phyloP scores from a whole-genome alignment of 2,888 invertebrate species.

The Teleogryllus oceanicus region DNA sequence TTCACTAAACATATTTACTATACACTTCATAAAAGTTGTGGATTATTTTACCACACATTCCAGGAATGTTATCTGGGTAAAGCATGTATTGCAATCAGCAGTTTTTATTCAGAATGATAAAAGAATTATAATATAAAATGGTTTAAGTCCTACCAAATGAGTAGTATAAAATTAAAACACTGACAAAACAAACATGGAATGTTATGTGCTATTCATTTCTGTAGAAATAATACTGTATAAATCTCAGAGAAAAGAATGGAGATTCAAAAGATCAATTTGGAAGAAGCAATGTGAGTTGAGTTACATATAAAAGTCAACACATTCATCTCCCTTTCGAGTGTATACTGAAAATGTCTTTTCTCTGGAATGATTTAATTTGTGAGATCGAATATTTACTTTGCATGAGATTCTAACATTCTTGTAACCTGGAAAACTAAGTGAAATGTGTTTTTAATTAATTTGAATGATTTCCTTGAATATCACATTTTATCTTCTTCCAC shows the following conservation, averaged over 20 bases:
- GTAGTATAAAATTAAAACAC: too few relatives aligned
- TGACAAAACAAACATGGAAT: too few relatives aligned
- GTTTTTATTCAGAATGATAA: background rate
- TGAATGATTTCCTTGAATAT: background rate
- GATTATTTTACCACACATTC: too few relatives aligned
- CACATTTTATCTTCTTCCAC: slow-evolving; percentile 3
- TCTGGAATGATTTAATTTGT: too few relatives aligned
- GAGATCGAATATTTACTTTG: background rate
- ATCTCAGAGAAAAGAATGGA: too few relatives aligned
- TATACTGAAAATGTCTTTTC: too few relatives aligned
- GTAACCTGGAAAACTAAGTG: background rate
- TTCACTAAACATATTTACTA: background rate
- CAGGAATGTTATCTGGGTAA: background rate
- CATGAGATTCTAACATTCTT: background rate
- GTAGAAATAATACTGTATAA: too few relatives aligned
- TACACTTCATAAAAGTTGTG: background rate
- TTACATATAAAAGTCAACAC: slow-evolving; percentile 29
- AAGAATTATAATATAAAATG: too few relatives aligned
- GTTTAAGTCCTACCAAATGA: too few relatives aligned
- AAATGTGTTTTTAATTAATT: background rate
- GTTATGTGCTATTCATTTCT: too few relatives aligned
- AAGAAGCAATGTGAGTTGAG: slow-evolving; percentile 3
- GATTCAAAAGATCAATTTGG: background rate
- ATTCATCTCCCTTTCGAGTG: slow-evolving; percentile 27
- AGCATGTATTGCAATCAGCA: background rate